These are phyloP conservation scores for Thera britannica DNA, from an alignment of 2,888 invertebrate genomes.

Conservation along the genomic window DNA sequence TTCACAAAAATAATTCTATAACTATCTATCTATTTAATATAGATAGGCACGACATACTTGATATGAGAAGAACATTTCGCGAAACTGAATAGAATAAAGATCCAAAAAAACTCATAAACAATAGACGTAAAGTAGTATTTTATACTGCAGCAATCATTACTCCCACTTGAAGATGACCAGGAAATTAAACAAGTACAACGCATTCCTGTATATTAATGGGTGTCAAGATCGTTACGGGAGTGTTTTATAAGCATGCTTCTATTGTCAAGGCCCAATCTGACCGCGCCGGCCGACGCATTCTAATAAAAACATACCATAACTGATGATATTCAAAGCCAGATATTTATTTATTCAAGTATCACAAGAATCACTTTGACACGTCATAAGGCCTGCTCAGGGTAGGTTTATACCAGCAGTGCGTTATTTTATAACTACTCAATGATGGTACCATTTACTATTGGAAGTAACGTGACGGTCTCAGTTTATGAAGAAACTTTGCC, in stretches of 20 bases:
- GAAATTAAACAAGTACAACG: constrained; percentile 60
- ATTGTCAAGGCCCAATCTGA: constrained; percentile 55
- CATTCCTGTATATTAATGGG: constrained; percentile 70
- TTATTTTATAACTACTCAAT: too few species aligned
- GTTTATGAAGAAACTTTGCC: constrained; percentile 4
- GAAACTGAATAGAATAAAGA: constrained; percentile 28
- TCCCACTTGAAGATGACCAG: constrained; percentile 64
- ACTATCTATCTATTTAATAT: too few species aligned
- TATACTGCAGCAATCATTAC: constrained; percentile 48
- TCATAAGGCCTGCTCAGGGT: too few species aligned
- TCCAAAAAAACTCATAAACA: constrained; percentile 32
- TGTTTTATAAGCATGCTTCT: constrained; percentile 62
- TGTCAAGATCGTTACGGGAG: constrained; percentile 67
- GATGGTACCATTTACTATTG: neutral
- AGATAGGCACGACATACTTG: neutral
- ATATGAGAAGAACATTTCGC: constrained; percentile 32
- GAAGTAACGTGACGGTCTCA: neutral
- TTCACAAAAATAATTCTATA: neutral
- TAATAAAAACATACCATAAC: constrained; percentile 10
- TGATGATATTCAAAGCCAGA: neutral
- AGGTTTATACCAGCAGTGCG: too few species aligned
- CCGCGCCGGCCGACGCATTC: constrained; percentile 12
- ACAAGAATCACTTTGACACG: too few species aligned
- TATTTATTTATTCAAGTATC: too few species aligned
- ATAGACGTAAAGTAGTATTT: constrained; percentile 41